phyloP scores from a whole-genome alignment of 1,140 invertebrate genomes.

The Drosophila lacertosa region DNA sequence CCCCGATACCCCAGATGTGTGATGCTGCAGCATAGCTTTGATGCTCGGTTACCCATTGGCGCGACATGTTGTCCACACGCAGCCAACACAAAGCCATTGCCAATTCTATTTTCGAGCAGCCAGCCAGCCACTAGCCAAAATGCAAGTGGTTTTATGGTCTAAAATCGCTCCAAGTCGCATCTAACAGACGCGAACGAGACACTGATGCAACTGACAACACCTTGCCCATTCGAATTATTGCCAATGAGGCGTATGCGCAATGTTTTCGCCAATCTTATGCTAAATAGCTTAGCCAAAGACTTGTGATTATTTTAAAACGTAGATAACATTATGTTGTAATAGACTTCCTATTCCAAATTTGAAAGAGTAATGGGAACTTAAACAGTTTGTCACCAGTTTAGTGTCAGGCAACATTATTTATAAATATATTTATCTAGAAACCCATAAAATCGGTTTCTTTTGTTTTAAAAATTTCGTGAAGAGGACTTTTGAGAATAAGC shows the following conservation, averaged over 20 bases:
- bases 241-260: constrained; percentile 65
- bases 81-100: constrained; percentile 73
- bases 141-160: constrained; percentile 63
- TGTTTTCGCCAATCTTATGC: constrained; percentile 24
- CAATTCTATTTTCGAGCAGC: constrained; percentile 70
- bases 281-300: constrained; percentile 38
- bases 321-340: neutral
- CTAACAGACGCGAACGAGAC: constrained; percentile 25
- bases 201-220: constrained; percentile 23
- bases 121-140: constrained; percentile 47
- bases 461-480: constrained; percentile 1
- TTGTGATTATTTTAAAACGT: neutral
- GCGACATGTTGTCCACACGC: constrained; percentile 77
- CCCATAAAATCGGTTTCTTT: neutral
- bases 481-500: neutral
- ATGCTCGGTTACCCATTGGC: constrained; percentile 55
- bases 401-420: neutral
- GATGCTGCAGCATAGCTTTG: constrained; percentile 38
- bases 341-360: no score
- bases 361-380: neutral
- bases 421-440: neutral
- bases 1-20: constrained; percentile 12
- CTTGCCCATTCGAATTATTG: constrained; percentile 52
- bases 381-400: neutral
- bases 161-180: constrained; percentile 25